These are phyloP conservation scores for Gorsachius goisagi DNA, from an alignment of 2,113 vertebrate genomes.

Conservation along the genomic window DNA sequence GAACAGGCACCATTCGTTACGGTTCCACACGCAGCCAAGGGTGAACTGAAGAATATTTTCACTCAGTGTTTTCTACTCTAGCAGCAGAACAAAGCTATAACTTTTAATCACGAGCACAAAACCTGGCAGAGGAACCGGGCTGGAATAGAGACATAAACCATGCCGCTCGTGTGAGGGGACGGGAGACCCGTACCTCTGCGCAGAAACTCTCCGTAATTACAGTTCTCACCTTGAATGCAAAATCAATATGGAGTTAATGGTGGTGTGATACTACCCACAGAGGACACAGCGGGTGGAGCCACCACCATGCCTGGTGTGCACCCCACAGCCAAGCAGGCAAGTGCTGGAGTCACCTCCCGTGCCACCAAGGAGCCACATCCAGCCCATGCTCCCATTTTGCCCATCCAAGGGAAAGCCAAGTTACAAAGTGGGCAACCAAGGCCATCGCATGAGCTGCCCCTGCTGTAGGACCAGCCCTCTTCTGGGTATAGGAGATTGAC, in stretches of 20 bases:
- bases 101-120: not conserved
- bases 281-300: not conserved
- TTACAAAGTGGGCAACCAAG: no score
- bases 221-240: not conserved
- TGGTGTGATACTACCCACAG: accelerated
- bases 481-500: accelerated
- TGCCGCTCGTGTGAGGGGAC: not conserved
- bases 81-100: not conserved
- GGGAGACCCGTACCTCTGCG: not conserved
- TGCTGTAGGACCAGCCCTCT: not conserved
- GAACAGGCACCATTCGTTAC: not conserved
- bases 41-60: not conserved
- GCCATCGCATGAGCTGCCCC: not conserved
- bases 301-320: accelerated
- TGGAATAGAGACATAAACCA: not conserved
- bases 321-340: not conserved
- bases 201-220: not conserved
- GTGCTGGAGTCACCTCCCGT: accelerated
- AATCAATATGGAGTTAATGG: not conserved
- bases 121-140: not conserved
- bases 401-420: not conserved
- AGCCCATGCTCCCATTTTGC: not conserved
- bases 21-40: not conserved
- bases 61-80: not conserved
- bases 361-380: not conserved